Conservation (phyloP, 2,888 invertebrate genomes). For the Caenorhabditis plicata region DNA sequence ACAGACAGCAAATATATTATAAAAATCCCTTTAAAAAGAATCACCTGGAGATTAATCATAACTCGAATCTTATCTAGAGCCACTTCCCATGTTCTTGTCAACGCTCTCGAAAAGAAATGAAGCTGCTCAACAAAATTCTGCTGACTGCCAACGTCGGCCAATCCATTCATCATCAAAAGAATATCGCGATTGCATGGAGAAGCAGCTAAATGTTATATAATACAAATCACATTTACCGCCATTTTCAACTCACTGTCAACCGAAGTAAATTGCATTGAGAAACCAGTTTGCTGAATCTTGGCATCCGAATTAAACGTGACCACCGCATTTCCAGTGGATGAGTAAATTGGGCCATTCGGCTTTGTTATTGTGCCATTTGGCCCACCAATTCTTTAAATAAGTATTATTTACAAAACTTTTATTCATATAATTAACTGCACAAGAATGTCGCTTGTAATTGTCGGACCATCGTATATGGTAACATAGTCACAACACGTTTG, state of each 20-base stretch:
- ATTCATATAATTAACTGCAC: conserved; percentile 21
- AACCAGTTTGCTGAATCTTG: conserved; percentile 39
- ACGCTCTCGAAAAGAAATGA: conserved; percentile 39
- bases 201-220: conserved; percentile 24
- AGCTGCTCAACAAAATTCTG: conserved; percentile 43
- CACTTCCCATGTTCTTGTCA: conserved; percentile 46
- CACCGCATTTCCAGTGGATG: conserved; percentile 36
- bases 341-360: conserved; percentile 40
- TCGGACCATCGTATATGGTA: conserved; percentile 46
- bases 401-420: too few species aligned
- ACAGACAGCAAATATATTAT: too few species aligned
- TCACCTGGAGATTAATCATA: conserved; percentile 45
- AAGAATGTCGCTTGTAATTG: conserved; percentile 17
- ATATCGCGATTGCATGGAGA: conserved; percentile 50
- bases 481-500: conserved; percentile 44
- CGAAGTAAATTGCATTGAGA: conserved; percentile 41
- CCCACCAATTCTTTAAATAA: conserved; percentile 44
- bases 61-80: conserved; percentile 38
- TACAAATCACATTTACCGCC: not conserved
- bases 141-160: conserved; percentile 38
- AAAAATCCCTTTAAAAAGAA: too few species aligned
- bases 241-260: conserved; percentile 16
- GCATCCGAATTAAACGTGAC: conserved; percentile 42
- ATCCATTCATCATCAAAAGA: conserved; percentile 42
- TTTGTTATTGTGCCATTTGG: conserved; percentile 32